These are phyloP conservation scores for Eciton burchellii DNA, from an alignment of 1,140 invertebrate species.

Conservation along the genomic window DNA sequence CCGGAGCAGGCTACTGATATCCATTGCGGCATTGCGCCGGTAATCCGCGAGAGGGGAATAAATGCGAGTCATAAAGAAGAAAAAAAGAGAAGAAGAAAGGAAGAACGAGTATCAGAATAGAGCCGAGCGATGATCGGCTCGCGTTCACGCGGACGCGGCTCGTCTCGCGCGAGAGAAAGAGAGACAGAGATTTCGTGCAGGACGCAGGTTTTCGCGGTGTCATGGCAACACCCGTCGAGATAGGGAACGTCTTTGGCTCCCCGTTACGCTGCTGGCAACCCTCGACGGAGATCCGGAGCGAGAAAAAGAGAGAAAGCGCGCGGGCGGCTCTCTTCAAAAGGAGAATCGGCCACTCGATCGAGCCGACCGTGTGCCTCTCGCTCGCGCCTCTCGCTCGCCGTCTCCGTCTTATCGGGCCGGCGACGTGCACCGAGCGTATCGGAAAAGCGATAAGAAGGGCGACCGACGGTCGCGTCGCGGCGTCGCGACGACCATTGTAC, in stretches of 20 bases:
- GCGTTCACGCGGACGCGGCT: background rate
- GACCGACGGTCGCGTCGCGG: conserved; percentile 31
- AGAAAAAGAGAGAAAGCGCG: conserved; percentile 72
- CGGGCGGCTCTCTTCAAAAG: conserved; percentile 76
- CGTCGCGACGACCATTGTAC: no score
- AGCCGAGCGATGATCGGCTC: no score
- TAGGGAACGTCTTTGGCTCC: conserved; percentile 76
- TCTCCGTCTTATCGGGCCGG: conserved; percentile 67
- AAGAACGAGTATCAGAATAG: no score
- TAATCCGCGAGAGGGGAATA: no score
- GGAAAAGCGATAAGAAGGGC: conserved; percentile 65
- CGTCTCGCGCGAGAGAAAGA: conserved; percentile 45
- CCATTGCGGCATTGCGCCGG: background rate
- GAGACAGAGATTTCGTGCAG: conserved; percentile 76
- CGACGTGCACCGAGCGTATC: conserved; percentile 66
- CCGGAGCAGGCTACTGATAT: background rate
- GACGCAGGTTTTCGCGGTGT: conserved; percentile 82
- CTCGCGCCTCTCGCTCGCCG: conserved; percentile 42
- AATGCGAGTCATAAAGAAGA: no score
- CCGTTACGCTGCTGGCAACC: conserved; percentile 70
- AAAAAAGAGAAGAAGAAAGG: no score
- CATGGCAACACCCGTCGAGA: conserved; percentile 83
- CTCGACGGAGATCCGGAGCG: conserved; percentile 45
- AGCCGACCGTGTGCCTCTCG: conserved; percentile 24
- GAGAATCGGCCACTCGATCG: conserved; percentile 70